Evolutionary conservation across 2,113 vertebrate genomes (phyloP), one percentile per base, ranked within the genome.

Genomic region (Jacana jacana): DNA sequence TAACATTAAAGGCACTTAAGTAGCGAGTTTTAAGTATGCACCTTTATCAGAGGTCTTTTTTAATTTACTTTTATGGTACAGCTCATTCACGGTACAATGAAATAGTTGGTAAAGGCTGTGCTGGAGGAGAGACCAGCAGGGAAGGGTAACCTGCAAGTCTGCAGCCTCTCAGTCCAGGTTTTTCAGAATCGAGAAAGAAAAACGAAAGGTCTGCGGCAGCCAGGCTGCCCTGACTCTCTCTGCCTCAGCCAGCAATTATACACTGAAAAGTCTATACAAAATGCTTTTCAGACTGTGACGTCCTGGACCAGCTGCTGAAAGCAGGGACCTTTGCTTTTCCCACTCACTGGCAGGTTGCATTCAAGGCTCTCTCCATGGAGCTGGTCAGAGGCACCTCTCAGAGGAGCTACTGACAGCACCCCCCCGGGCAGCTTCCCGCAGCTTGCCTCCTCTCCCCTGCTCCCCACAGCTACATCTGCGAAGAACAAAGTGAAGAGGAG

Each of bases 41-140:
- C 22, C 20, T 64, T 88, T 94, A 97, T 96, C 58, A 96, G 75
- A 90, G 17, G 16, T 65, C 52, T 93, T 66, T 89, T 92, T 85
- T n/a, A 1, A 64, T 57, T 89, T 80, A 76, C 24, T 84, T 97
- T 97, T 91, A 88, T 88, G 68, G 19, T 80, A 49, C 31, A 94
- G 46, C 52, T 84, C 44, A 42, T 91, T 93, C 94, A 97, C 81
- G 31, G 52, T 89, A 65, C 87, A 93, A 46, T 76, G 70, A 87
- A 97, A 87, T 79, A 78, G 20, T 83, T 91, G 81, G 88, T 70
- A 91, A 95, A 96, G 86, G 44, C 64, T 93, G 20, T 79, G 42
- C 54, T 96, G 44, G 73, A 91, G 88, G 81, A 94, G 73, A 95
- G 73, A 96, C 54, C 65, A 93, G 84, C 64, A 55, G 33, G 72